Evolutionary conservation across 2,113 vertebrate species (phyloP).

Genomic region (Lota lota): DNA sequence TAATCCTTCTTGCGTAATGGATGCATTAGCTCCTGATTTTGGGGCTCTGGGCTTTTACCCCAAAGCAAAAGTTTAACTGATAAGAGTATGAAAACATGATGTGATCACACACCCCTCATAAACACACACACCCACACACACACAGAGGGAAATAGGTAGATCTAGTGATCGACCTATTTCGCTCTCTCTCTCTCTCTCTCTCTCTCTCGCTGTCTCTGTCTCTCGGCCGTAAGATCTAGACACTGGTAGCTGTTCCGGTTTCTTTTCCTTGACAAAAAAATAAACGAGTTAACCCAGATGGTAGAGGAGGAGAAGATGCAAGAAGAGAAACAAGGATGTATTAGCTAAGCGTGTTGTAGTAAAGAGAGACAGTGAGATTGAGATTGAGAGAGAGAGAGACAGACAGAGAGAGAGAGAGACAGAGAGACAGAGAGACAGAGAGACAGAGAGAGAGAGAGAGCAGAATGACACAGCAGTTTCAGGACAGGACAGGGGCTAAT

Average conservation of each 20-base stretch:
- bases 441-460: conserved; percentile 13
- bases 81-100: no score
- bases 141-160: no score
- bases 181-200: background rate
- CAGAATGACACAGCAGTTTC: conserved; percentile 68
- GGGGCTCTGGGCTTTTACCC: no score
- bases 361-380: no score
- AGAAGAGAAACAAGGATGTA: no score
- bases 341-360: no score
- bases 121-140: no score
- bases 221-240: background rate
- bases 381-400: background rate
- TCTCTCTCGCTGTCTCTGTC: background rate
- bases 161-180: no score
- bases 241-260: background rate
- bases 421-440: conserved; percentile 18
- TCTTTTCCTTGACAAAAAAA: background rate
- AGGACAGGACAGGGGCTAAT: conserved; percentile 39
- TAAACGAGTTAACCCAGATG: background rate
- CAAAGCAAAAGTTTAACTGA: no score
- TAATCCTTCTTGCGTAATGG: no score
- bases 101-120: no score
- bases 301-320: background rate
- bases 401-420: conserved; percentile 15
- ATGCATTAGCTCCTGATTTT: no score